These are phyloP conservation scores for Paraplagusia blochii DNA, from an alignment of 2,113 vertebrate species.

Conservation along the genomic window DNA sequence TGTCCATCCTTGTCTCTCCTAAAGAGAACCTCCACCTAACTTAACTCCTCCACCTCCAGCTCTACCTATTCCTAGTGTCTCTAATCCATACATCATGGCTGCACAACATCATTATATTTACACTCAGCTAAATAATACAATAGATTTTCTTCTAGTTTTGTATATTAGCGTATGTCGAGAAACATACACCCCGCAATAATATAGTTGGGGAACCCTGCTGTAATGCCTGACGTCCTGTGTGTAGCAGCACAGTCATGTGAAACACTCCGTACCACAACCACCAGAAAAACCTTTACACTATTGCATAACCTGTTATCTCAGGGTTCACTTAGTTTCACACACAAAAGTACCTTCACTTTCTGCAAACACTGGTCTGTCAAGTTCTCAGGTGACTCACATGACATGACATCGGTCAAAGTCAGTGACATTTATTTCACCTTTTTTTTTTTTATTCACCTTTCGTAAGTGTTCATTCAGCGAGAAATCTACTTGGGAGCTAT, in stretches of 20 bases:
- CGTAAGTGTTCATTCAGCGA: background rate
- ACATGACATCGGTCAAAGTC: background rate
- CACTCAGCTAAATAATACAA: no score
- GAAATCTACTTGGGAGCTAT: background rate
- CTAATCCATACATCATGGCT: no score
- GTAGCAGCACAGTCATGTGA: slow-evolving; percentile 14
- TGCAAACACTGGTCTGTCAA: slow-evolving; percentile 13
- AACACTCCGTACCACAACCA: background rate
- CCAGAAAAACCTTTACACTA: background rate
- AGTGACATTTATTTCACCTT: background rate
- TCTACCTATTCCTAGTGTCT: no score
- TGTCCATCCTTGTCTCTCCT: no score
- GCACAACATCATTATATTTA: no score
- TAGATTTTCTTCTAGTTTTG: no score
- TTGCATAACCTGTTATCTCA: slow-evolving; percentile 24
- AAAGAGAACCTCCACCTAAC: no score
- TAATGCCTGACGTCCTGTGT: background rate
- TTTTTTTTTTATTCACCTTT: no score
- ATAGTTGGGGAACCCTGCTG: no score
- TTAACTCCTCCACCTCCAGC: no score
- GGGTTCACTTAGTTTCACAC: background rate
- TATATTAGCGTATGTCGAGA: no score
- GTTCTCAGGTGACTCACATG: background rate
- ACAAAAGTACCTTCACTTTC: slow-evolving; percentile 10
- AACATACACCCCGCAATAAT: no score